A percentile compares a stretch with the other conserved stretches of the same genome.
phyloP scores from a whole-genome alignment of 1,140 invertebrate genomes.

The Zaprionus capensis region DNA sequence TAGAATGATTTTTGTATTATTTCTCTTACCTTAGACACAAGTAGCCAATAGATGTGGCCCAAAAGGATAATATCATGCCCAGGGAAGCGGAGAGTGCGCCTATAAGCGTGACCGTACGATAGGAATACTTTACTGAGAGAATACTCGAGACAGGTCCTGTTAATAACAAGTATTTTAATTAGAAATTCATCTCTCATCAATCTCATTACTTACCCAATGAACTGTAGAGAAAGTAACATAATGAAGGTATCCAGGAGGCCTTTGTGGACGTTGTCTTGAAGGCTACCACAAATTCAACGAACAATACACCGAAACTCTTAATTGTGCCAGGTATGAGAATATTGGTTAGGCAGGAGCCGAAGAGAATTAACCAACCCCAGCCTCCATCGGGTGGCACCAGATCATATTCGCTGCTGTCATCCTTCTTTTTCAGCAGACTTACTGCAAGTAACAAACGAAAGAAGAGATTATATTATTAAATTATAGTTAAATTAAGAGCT shows the following conservation, averaged over 20 bases:
- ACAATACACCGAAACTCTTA: slow-evolving; percentile 94
- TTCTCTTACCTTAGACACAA: slow-evolving; percentile 89
- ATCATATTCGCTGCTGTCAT: slow-evolving; percentile 84
- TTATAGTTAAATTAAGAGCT: too few species aligned
- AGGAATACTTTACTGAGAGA: slow-evolving; percentile 95
- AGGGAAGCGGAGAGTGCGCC: slow-evolving; percentile 92
- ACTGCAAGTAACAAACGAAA: slow-evolving; percentile 35
- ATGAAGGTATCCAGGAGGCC: slow-evolving; percentile 93
- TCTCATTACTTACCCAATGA: slow-evolving; percentile 88
- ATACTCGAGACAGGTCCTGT: slow-evolving; percentile 95
- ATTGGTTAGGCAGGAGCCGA: slow-evolving; percentile 92
- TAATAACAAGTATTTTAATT: slow-evolving; percentile 1
- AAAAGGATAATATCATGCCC: slow-evolving; percentile 94
- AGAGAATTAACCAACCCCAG: slow-evolving; percentile 93
- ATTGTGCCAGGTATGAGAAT: slow-evolving; percentile 92
- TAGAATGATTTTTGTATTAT: background rate
- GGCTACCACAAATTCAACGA: slow-evolving; percentile 91
- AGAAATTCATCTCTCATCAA: background rate
- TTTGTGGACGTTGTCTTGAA: slow-evolving; percentile 89
- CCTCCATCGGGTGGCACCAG: slow-evolving; percentile 88
- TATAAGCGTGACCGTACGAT: slow-evolving; percentile 94
- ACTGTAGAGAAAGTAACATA: slow-evolving; percentile 94
- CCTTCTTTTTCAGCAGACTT: slow-evolving; percentile 69
- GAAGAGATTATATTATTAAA: background rate
- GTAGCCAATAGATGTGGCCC: slow-evolving; percentile 90